These are phyloP conservation scores for Neoarius graeffei DNA, from an alignment of 2,113 vertebrate species.

Conservation along the genomic window DNA sequence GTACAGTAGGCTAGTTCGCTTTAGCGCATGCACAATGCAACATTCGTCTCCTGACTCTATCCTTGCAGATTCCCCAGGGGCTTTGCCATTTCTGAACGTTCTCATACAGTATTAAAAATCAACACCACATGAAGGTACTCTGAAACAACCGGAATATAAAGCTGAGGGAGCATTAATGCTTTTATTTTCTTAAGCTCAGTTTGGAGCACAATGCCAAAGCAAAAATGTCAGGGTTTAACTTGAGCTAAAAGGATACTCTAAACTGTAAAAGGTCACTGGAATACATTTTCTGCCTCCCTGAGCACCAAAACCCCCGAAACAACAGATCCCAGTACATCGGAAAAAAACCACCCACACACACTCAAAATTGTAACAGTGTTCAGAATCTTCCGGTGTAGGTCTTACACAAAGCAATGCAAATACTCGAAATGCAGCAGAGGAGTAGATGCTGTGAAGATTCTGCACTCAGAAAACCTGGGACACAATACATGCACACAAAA, in stretches of 20 bases:
- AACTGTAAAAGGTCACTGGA: constrained; percentile 1
- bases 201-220: neutral
- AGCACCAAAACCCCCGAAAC: neutral
- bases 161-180: neutral
- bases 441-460: neutral
- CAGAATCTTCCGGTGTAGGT: neutral
- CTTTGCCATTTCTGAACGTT: neutral
- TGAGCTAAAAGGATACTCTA: neutral
- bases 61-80: neutral
- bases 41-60: neutral
- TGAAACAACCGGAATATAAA: neutral
- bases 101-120: neutral
- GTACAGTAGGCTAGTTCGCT: neutral
- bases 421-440: neutral
- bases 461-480: neutral
- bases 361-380: neutral
- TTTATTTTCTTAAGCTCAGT: neutral
- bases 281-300: neutral
- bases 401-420: neutral
- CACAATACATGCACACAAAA: neutral
- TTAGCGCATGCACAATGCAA: neutral
- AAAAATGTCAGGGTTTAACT: neutral
- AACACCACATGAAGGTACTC: neutral
- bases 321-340: neutral
- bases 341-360: neutral